Base-by-base conservation (phyloP, 2,797 vertebrate species). In the Epinephelus coioides region DNA sequence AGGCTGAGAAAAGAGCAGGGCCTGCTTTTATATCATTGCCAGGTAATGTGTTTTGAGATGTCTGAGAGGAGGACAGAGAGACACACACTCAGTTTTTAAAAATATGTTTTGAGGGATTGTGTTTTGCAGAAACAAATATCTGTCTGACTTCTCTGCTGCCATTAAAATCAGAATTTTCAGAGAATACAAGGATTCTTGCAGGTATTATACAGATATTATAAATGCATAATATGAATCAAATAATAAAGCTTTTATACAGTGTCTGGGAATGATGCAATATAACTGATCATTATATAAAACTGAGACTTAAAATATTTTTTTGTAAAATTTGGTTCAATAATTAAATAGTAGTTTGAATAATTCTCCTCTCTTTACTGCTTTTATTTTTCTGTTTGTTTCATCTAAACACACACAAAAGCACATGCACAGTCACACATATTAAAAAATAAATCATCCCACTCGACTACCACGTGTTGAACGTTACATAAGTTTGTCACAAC, bases 41-140 rank as follows among this genome's bases (percentile, higher is more conserved):
- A 3, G 80, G 44, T 73, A 2, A 63, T 84, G 82, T 76, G 82
- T 78, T 82, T 72, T 77, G 56, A 76, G 34, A 76, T 62, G 78
- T 73, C 76, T 69, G 66, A 85, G 71, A 23, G 3, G 19, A 53
- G 18, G 17, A 23, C 43, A 44, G 27, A 59, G 40, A 70, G 49
- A 62, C 14, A 49, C 4, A 65, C 21, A 51, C 30, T 60, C 21
- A 49, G 44, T 50, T 66, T 76, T 40, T 27, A 59, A 47, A 77
- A 77, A 75, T 76, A 25, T 73, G 62, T 71, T 69, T 76, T 60
- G 65, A 67, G 15, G 55, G 13, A 53, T 12, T 8, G n/a, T 34
- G 34, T 34, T 34, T 73, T 69, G 46, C 43, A 55, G 30, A 34
- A 61, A 66, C 6, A 27, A 23, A 11, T 57, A 21, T n/a, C 21